These are phyloP conservation scores for Diachasmimorpha longicaudata DNA, from an alignment of 1,140 invertebrate species.

Conservation along the genomic window DNA sequence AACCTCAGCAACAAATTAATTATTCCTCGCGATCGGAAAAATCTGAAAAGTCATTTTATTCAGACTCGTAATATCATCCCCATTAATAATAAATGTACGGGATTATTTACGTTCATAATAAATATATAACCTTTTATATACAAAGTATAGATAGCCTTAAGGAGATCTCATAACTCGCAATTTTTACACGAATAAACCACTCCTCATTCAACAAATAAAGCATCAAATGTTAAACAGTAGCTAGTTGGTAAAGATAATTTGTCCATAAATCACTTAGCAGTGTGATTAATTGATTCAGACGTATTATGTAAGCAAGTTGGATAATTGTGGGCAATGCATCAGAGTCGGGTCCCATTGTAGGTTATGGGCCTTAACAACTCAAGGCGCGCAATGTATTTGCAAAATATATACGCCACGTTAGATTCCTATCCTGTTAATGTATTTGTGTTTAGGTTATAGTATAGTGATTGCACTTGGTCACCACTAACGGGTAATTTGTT, in stretches of 20 bases:
- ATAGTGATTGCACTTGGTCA: neutral
- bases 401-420: neutral
- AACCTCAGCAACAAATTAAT: too few relatives aligned
- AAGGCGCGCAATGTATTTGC: neutral
- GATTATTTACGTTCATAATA: too few relatives aligned
- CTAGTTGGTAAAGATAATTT: neutral
- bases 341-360: constrained; percentile 37
- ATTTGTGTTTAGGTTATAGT: constrained; percentile 1
- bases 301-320: constrained; percentile 46
- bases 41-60: too few relatives aligned
- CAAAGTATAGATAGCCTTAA: too few relatives aligned
- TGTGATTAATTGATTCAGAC: constrained; percentile 48
- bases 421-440: neutral
- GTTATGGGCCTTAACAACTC: constrained; percentile 32
- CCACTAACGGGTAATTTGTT: neutral
- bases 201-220: neutral
- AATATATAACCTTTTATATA: too few relatives aligned
- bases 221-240: neutral
- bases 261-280: constrained; percentile 22
- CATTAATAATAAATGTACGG: too few relatives aligned
- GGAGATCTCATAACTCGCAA: too few relatives aligned
- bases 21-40: too few relatives aligned
- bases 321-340: constrained; percentile 48
- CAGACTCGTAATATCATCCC: too few relatives aligned
- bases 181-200: too few relatives aligned